These are phyloP conservation scores for Onychorhynchus coronatus DNA, from an alignment of 2,113 vertebrate species.

Conservation along the genomic window DNA sequence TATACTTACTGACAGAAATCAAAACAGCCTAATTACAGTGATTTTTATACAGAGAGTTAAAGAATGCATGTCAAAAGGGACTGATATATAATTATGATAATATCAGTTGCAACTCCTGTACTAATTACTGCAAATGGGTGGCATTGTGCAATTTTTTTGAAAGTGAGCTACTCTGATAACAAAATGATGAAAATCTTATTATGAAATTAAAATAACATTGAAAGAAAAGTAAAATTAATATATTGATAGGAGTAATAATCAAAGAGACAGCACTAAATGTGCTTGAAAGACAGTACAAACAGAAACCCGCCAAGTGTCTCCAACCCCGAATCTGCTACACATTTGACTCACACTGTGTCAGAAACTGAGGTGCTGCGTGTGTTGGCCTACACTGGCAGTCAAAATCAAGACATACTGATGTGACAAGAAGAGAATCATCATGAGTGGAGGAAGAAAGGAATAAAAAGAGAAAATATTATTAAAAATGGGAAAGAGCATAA, in stretches of 20 bases:
- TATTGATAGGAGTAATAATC: background rate
- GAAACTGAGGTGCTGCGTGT: background rate
- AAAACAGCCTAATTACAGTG: constrained; percentile 31
- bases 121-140: constrained; percentile 16
- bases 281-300: background rate
- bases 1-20: background rate
- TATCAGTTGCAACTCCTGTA: background rate
- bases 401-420: background rate
- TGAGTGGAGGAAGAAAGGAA: background rate
- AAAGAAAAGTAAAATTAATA: background rate
- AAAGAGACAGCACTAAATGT: background rate
- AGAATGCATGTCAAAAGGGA: constrained; percentile 1
- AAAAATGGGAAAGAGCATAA: background rate
- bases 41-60: constrained; percentile 12
- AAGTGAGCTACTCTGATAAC: background rate
- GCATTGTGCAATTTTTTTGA: background rate
- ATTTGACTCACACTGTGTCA: background rate
- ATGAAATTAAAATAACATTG: background rate
- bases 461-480: background rate
- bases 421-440: background rate
- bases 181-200: background rate
- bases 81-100: constrained; percentile 16
- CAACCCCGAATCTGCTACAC: background rate
- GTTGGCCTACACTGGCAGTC: background rate
- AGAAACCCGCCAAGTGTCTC: background rate